Conservation (phyloP, 2,113 vertebrate species). For the Petaurus breviceps region DNA sequence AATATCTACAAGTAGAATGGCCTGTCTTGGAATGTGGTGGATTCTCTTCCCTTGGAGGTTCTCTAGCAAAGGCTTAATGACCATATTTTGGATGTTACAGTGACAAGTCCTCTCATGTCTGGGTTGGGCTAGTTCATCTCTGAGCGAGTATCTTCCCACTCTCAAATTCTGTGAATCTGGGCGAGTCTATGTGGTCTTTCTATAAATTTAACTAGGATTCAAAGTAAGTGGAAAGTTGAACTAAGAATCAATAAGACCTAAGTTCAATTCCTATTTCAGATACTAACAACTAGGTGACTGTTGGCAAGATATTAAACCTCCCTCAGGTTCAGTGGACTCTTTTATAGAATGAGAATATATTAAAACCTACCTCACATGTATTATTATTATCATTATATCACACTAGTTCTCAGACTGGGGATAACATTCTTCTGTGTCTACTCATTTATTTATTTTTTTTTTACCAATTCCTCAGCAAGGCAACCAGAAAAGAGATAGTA, state of each 20-base stretch:
- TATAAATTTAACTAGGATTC: not conserved
- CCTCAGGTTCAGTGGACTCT: not conserved
- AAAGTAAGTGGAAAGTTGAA: not conserved
- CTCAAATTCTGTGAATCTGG: not conserved
- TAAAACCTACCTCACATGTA: not conserved
- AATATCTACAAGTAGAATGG: too few relatives aligned
- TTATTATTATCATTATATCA: not conserved
- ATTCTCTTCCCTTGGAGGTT: not conserved
- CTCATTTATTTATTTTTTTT: not conserved
- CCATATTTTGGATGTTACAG: not conserved
- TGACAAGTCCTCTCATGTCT: not conserved
- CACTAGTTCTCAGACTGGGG: not conserved
- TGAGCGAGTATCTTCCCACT: not conserved
- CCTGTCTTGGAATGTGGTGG: not conserved
- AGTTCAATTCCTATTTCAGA: not conserved
- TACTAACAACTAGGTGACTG: not conserved
- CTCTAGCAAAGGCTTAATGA: not conserved
- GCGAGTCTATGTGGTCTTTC: not conserved
- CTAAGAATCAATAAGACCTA: not conserved
- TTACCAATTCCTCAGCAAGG: not conserved
- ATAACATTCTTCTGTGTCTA: not conserved
- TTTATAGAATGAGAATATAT: not conserved
- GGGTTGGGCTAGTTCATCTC: not conserved
- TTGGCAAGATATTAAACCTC: not conserved
- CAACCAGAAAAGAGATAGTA: slow-evolving; percentile 41